phyloP scores from a whole-genome alignment of 2,888 invertebrate species.

The Tetragonula carbonaria region DNA sequence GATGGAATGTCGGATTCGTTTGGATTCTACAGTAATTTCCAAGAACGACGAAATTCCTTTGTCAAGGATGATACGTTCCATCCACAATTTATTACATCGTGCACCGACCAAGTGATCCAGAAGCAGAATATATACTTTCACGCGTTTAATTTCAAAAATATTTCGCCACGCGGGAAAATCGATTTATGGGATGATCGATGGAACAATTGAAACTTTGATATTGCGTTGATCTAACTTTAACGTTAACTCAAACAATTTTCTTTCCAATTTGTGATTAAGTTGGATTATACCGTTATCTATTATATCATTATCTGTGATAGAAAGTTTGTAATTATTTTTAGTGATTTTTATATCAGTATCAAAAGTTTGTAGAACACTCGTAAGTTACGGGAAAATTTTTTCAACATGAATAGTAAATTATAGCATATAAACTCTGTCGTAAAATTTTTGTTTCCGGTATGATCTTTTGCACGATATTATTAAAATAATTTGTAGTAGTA shows the following conservation, averaged over 20 bases:
- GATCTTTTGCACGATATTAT: background rate
- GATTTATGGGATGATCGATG: slow-evolving; percentile 30
- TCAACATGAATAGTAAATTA: background rate
- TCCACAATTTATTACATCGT: slow-evolving; percentile 49
- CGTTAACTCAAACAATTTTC: background rate
- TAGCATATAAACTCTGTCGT: background rate
- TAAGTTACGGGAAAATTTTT: background rate
- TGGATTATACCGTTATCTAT: background rate
- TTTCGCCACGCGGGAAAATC: background rate
- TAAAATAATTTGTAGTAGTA: background rate
- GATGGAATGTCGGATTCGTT: slow-evolving; percentile 40
- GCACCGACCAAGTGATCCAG: slow-evolving; percentile 13
- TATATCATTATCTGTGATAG: background rate
- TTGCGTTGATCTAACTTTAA: background rate
- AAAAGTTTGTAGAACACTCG: background rate
- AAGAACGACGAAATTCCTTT: slow-evolving; percentile 39
- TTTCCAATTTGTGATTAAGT: background rate
- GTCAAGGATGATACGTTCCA: slow-evolving; percentile 16
- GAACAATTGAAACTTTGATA: background rate
- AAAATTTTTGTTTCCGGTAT: background rate
- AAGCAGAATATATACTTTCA: slow-evolving; percentile 46
- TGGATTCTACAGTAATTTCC: slow-evolving; percentile 48
- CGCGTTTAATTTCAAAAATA: slow-evolving; percentile 25
- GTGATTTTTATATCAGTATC: background rate
- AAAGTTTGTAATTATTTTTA: background rate